Evolutionary conservation across 2,888 invertebrate species (phyloP).

Genomic region (Aelia acuminata): DNA sequence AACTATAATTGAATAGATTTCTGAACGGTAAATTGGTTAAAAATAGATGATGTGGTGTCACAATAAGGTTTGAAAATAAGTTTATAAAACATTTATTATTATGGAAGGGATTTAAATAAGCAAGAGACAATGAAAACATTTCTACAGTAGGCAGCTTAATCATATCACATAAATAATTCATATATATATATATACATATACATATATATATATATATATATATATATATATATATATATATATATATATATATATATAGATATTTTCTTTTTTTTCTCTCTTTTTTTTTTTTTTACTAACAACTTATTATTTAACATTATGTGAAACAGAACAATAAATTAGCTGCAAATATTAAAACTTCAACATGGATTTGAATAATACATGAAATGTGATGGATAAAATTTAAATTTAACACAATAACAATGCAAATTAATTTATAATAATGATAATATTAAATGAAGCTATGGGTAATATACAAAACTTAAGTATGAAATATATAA

Average conservation of each 20-base stretch:
- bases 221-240: not conserved
- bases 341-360: not conserved
- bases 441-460: not conserved
- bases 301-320: not conserved
- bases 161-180: not conserved
- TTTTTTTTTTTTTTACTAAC: not conserved
- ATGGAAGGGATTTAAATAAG: not conserved
- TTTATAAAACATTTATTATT: not conserved
- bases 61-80: not conserved
- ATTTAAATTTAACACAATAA: not conserved
- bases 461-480: not conserved
- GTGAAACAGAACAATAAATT: slow-evolving; percentile 40
- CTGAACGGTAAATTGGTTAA: no score
- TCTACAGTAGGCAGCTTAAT: not conserved
- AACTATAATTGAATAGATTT: no score
- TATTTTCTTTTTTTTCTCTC: no score
- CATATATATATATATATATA: not conserved
- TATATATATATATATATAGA: not conserved
- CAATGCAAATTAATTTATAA: not conserved
- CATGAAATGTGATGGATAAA: not conserved
- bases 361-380: slow-evolving; percentile 15
- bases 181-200: not conserved
- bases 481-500: not conserved
- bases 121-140: not conserved
- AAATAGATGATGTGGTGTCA: not conserved